phyloP scores from a whole-genome alignment of 2,888 invertebrate species.

The Drosophila pseudotalamancana region DNA sequence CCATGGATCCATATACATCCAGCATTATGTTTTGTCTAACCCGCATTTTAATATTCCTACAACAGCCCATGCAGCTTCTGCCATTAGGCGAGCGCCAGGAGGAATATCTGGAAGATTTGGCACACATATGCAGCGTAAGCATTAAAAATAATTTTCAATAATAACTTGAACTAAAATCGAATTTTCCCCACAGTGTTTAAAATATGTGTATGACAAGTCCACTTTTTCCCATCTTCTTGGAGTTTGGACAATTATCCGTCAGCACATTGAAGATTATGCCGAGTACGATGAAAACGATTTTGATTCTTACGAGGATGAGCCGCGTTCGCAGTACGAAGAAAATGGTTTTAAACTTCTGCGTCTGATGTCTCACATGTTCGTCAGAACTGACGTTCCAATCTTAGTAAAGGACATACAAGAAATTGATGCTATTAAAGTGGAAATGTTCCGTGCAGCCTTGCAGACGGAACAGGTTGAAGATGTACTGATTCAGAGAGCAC shows the following conservation, averaged over 20 bases:
- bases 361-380: slow-evolving; percentile 50
- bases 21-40: slow-evolving; percentile 79
- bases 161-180: not conserved
- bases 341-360: slow-evolving; percentile 59
- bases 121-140: slow-evolving; percentile 77
- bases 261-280: slow-evolving; percentile 48
- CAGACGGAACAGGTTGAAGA: slow-evolving; percentile 51
- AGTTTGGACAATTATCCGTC: slow-evolving; percentile 73
- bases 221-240: slow-evolving; percentile 76
- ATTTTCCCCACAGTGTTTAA: slow-evolving; percentile 71
- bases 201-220: slow-evolving; percentile 81
- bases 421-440: slow-evolving; percentile 37
- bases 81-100: slow-evolving; percentile 80
- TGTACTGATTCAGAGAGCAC: slow-evolving; percentile 51
- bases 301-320: slow-evolving; percentile 69
- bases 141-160: fast-evolving
- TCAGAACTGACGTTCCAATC: slow-evolving; percentile 19
- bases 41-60: slow-evolving; percentile 79
- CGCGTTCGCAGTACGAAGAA: slow-evolving; percentile 64
- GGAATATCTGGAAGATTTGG: slow-evolving; percentile 82
- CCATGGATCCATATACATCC: slow-evolving; percentile 66
- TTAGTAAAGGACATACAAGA: slow-evolving; percentile 40
- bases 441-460: slow-evolving; percentile 46
- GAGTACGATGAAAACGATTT: slow-evolving; percentile 57
- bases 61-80: slow-evolving; percentile 76